Conservation (phyloP, 1,140 invertebrate genomes). For the Pollicipes pollicipes region DNA sequence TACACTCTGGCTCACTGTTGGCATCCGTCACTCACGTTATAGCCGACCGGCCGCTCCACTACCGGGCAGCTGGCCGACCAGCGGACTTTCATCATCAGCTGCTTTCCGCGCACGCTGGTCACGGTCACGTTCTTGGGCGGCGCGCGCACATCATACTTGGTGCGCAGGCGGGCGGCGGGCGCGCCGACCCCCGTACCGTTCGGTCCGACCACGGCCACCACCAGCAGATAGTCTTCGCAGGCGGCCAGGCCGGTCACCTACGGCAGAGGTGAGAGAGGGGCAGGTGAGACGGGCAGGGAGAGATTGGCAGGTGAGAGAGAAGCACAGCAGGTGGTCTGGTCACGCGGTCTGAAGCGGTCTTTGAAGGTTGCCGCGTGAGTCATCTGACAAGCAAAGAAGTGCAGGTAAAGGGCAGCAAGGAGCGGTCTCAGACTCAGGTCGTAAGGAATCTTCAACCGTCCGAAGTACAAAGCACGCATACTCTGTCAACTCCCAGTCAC, state of each 20-base stretch:
- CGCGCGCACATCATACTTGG: conserved; percentile 40
- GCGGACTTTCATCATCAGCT: conserved; percentile 26
- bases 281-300: not conserved
- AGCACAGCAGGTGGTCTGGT: too few species aligned
- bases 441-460: not conserved
- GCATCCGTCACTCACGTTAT: too few species aligned
- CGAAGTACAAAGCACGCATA: not conserved
- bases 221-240: conserved; percentile 52
- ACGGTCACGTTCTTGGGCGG: conserved; percentile 37
- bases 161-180: conserved; percentile 34
- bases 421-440: too few species aligned
- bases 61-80: conserved; percentile 32
- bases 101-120: conserved; percentile 18
- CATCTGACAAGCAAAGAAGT: too few species aligned
- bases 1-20: too few species aligned
- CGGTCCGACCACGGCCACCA: conserved; percentile 44
- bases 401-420: too few species aligned
- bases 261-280: not conserved
- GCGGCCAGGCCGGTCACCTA: conserved; percentile 39
- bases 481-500: too few species aligned
- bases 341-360: too few species aligned
- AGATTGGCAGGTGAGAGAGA: not conserved
- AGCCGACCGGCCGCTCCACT: not conserved
- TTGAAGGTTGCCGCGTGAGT: too few species aligned
- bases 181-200: conserved; percentile 43